Percentiles rank a stretch among this genome's conserved stretches.
Evolutionary conservation across 2,888 invertebrate genomes (phyloP).

Genomic region (Cybosia mesomella): DNA sequence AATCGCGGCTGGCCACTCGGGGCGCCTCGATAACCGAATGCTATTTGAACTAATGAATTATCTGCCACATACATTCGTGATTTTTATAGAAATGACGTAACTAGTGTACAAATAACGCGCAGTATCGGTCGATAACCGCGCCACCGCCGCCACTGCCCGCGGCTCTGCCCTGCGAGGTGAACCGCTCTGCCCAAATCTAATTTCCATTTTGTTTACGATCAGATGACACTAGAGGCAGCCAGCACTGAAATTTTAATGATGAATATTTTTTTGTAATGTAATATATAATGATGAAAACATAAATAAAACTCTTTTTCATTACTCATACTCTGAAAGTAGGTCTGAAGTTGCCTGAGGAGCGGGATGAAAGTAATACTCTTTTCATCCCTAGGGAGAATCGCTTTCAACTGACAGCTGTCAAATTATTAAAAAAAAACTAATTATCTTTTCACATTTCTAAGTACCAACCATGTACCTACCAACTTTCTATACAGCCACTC

Average conservation of each 20-base stretch:
- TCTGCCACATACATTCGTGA: slow-evolving; percentile 11
- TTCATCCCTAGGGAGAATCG: no score
- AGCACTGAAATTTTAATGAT: background rate
- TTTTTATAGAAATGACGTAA: slow-evolving; percentile 28
- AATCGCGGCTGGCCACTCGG: slow-evolving; percentile 6
- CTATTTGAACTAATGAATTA: slow-evolving; percentile 7
- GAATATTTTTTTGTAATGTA: no score
- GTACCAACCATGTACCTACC: no score
- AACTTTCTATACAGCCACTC: no score
- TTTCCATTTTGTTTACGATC: background rate
- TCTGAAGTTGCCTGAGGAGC: no score
- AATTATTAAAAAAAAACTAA: no score
- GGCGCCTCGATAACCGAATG: slow-evolving; percentile 9
- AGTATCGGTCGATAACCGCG: slow-evolving; percentile 14
- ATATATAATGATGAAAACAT: no score
- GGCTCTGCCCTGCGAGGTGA: background rate
- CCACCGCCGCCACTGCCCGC: background rate
- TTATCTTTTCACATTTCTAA: no score
- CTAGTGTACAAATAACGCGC: slow-evolving; percentile 10
- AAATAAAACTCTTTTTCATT: no score
- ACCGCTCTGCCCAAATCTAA: slow-evolving; percentile 2
- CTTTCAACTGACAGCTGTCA: no score
- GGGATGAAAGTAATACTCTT: no score
- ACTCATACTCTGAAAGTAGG: no score
- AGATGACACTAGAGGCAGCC: background rate